Conservation (phyloP, 2,113 vertebrate species). For the Chaenogobius annularis region DNA sequence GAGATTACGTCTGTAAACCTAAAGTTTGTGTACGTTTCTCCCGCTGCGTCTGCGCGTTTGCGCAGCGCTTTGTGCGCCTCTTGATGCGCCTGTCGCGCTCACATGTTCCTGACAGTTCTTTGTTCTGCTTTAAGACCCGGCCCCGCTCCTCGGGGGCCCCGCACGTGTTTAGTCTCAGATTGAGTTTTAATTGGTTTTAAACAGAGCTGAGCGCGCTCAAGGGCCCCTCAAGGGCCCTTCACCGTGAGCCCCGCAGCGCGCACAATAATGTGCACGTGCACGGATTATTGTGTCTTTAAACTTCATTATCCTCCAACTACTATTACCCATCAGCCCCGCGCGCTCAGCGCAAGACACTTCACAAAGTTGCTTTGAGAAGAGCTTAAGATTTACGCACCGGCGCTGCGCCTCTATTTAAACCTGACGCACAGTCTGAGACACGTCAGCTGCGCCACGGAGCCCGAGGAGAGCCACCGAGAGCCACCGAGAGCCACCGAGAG, state of each 20-base stretch:
- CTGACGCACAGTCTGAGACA: background rate
- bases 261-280: too few relatives aligned
- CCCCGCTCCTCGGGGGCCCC: background rate
- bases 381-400: background rate
- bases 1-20: too few relatives aligned
- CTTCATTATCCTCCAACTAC: background rate
- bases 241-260: background rate
- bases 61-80: too few relatives aligned
- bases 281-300: background rate
- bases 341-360: background rate
- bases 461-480: background rate
- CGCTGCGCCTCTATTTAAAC: background rate
- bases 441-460: background rate
- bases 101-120: background rate
- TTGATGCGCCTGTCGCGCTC: too few relatives aligned
- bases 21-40: too few relatives aligned
- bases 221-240: background rate
- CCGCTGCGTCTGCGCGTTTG: too few relatives aligned
- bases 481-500: background rate
- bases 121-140: background rate
- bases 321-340: background rate
- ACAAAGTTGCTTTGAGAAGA: background rate
- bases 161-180: background rate
- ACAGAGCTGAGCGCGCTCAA: background rate
- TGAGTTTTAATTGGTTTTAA: slow-evolving; percentile 6